Conservation (phyloP, 2,113 vertebrate genomes). For the Mustela lutreola region DNA sequence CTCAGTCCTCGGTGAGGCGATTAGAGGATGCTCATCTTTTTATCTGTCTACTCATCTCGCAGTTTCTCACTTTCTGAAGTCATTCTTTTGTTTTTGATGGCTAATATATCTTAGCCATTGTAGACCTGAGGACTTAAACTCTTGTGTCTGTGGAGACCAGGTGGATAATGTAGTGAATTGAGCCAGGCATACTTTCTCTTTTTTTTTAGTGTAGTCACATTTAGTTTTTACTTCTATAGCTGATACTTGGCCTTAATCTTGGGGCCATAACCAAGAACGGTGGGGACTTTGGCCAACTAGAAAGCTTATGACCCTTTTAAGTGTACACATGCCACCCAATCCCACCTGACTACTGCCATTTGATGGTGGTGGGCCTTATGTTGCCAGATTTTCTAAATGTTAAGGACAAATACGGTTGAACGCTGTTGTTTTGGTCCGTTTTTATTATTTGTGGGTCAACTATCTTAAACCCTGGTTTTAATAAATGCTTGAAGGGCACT, state of each 20-base stretch:
- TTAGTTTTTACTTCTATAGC: background rate
- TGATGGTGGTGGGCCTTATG: background rate
- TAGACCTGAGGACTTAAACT: background rate
- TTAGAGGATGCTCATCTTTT: background rate
- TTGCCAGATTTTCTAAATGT: background rate
- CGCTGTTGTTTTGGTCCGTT: background rate
- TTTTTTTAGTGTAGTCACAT: background rate
- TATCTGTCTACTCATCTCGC: background rate
- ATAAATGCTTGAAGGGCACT: background rate
- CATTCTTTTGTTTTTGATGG: background rate
- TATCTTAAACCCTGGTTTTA: background rate
- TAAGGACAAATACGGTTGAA: background rate
- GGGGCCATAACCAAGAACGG: background rate
- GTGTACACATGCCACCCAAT: accelerated
- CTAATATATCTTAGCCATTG: background rate
- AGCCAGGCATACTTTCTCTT: background rate
- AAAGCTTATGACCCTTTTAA: background rate
- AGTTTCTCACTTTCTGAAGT: background rate
- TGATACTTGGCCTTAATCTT: background rate
- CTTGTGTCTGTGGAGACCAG: background rate
- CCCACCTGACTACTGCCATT: background rate
- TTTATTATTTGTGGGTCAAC: background rate
- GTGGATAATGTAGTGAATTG: background rate
- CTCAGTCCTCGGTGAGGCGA: background rate
- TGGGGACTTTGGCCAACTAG: background rate